Evolutionary conservation across 2,888 invertebrate species (phyloP), one percentile per base, ranked within the genome.

Genomic region (Nebria salina): DNA sequence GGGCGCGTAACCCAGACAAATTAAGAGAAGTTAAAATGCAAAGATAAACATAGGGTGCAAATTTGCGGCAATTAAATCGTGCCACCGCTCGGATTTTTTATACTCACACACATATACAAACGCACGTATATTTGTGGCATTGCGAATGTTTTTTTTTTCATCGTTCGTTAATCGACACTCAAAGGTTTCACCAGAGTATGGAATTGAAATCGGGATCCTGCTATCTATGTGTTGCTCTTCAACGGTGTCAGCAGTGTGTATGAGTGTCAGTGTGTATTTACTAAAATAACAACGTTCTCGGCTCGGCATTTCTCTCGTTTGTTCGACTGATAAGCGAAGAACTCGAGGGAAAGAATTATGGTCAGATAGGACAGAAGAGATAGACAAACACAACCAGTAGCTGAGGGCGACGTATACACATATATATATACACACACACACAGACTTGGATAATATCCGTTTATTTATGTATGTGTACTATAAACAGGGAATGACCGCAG

Each of bases 271-370:
- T 26, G 11, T 70, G 70, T 70, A 70, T 70, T 70, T 70, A 70
- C 26, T 11, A 15, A 70, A 70, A 70, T 34, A 70, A 70, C 70
- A 70, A 25, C 25, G n/a, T 25, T 54, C 54, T 54, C 54, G 54
- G 54, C 54, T 54, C 54, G 54, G 54, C 7, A 54, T 54, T 25
- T 70, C 70, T 34, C 70, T 70, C 20, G 70, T 70, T 20, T 26
- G 70, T 70, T 70, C 8, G 34, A 25, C 70, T 20, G 70, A 70
- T 70, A 70, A 70, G 70, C 70, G 70, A 70, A 70, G 70, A 26
- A 70, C 20, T 70, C 25, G 13, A 2, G 70, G 26, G 5, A 70
- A 70, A 70, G 70, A 70, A 70, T 25, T 70, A 70, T 34, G 20
- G 25, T 34, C 70, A 70, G 70, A 70, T 70, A 20, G 70, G 70